phyloP scores from a whole-genome alignment of 2,113 vertebrate genomes.

The Pogonocichla stellata region DNA sequence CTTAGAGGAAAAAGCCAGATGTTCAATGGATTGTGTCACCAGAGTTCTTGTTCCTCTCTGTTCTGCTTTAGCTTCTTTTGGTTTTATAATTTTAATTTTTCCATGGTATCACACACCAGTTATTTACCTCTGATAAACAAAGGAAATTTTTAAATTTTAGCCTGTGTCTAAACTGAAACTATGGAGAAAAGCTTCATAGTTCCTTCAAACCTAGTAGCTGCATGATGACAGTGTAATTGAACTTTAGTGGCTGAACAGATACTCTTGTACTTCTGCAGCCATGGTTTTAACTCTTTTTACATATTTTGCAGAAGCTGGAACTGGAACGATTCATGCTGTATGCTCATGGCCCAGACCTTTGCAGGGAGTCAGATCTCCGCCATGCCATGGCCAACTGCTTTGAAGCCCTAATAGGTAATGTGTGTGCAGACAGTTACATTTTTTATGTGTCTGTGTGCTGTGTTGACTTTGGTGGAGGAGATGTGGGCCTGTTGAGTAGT shows the following conservation, averaged over 20 bases:
- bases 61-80: neutral
- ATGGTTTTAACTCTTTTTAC: neutral
- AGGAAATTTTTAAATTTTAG: neutral
- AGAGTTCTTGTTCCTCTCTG: neutral
- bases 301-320: constrained; percentile 87
- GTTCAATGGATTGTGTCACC: neutral
- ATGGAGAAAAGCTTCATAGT: neutral
- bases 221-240: neutral
- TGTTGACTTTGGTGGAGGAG: neutral
- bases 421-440: neutral
- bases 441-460: fast-evolving
- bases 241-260: neutral
- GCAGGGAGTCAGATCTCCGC: constrained; percentile 94
- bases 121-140: neutral
- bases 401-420: constrained; percentile 94
- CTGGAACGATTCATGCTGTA: constrained; percentile 98
- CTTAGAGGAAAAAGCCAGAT: neutral
- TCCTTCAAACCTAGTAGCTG: neutral
- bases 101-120: neutral
- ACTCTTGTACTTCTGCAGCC: neutral
- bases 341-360: constrained; percentile 96
- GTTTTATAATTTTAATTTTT: neutral
- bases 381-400: constrained; percentile 99
- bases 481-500: neutral
- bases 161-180: neutral